These are phyloP conservation scores for Anadara kagoshimensis DNA, from an alignment of 1,140 invertebrate genomes.

Conservation along the genomic window DNA sequence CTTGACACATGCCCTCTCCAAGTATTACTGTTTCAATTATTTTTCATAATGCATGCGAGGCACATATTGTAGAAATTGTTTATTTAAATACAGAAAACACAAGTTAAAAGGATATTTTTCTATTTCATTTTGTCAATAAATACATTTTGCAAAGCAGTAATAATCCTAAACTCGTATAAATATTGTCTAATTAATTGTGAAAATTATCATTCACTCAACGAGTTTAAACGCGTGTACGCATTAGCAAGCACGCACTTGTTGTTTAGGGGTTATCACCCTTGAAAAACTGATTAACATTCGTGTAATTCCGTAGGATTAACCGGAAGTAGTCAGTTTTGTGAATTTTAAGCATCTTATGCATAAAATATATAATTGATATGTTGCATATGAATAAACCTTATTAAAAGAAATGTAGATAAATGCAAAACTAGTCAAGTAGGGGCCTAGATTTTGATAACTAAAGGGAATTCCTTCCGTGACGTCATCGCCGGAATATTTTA, in stretches of 20 bases:
- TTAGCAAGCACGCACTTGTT: slow-evolving; percentile 27
- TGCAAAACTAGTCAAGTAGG: background rate
- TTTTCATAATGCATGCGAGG: too few relatives aligned
- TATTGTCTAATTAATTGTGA: too few relatives aligned
- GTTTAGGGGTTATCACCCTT: slow-evolving; percentile 26
- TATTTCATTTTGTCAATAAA: too few relatives aligned
- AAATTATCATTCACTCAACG: too few relatives aligned
- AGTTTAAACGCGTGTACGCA: too few relatives aligned
- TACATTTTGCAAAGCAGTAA: too few relatives aligned
- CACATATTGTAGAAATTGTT: too few relatives aligned
- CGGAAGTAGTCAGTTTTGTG: slow-evolving; percentile 19
- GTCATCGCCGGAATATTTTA: slow-evolving; percentile 50
- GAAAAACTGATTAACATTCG: slow-evolving; percentile 30
- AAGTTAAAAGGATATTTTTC: too few relatives aligned
- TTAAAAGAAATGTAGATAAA: background rate
- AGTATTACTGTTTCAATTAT: too few relatives aligned
- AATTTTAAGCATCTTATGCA: background rate
- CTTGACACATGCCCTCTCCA: too few relatives aligned
- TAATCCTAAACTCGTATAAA: too few relatives aligned
- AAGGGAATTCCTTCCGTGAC: slow-evolving; percentile 42
- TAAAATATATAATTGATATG: background rate
- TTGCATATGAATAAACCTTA: background rate
- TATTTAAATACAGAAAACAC: too few relatives aligned
- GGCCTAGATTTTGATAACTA: background rate
- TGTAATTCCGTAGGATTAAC: slow-evolving; percentile 20